Evolutionary conservation across 1,140 invertebrate species (phyloP).

Genomic region (Campoletis sonorensis): DNA sequence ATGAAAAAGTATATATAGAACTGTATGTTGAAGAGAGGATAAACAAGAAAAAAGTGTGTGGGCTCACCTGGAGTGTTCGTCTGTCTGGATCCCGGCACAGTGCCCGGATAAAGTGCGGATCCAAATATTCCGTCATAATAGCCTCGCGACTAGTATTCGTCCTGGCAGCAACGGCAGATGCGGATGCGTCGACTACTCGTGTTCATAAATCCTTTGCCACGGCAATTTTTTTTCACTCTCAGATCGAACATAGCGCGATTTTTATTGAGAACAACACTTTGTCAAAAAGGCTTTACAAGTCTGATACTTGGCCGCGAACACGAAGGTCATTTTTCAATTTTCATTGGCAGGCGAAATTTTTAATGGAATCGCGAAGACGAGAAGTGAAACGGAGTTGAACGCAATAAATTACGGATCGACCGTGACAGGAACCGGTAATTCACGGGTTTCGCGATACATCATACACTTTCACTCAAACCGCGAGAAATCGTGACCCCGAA

Average conservation of each 20-base stretch:
- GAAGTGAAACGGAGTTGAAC: not conserved
- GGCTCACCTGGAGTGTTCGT: conserved; percentile 78
- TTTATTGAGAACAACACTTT: not conserved
- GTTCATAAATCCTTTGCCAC: not conserved
- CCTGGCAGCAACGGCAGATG: conserved; percentile 24
- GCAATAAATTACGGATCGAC: conserved; percentile 27
- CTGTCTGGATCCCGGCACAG: conserved; percentile 80
- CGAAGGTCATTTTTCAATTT: not conserved
- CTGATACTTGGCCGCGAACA: not conserved
- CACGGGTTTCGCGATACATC: conserved; percentile 6
- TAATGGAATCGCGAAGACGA: not conserved
- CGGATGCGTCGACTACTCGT: conserved; percentile 30
- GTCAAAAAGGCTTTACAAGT: not conserved
- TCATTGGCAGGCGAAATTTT: not conserved
- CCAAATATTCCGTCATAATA: conserved; percentile 78
- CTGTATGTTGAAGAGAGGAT: not conserved
- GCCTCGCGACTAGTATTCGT: conserved; percentile 62
- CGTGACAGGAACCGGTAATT: conserved; percentile 20
- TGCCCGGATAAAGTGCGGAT: conserved; percentile 81
- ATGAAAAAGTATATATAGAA: not conserved
- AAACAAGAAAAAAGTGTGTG: not conserved
- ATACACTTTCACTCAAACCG: conserved; percentile 28
- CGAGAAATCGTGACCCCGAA: not conserved
- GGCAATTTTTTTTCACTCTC: conserved; percentile 19
- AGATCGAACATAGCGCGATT: conserved; percentile 31